Percentiles rank a stretch among this genome's conserved stretches.
phyloP scores from a whole-genome alignment of 2,113 vertebrate species.

The Heterotis niloticus region DNA sequence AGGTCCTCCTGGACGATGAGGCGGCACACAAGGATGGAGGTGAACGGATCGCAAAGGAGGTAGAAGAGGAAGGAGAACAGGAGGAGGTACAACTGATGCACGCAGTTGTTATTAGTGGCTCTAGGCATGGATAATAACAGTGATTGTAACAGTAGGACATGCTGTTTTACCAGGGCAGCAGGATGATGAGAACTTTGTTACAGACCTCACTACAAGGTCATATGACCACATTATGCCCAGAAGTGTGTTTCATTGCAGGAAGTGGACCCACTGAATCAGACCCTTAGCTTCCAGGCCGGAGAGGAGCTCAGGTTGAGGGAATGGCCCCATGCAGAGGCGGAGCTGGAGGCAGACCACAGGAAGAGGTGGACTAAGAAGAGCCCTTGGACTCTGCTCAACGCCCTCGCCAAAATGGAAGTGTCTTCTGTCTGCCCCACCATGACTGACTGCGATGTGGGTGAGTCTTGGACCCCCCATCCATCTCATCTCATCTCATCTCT shows the following conservation, averaged over 20 bases:
- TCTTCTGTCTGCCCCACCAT: conserved; percentile 45
- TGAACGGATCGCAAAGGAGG: conserved; percentile 14
- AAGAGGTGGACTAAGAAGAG: conserved; percentile 59
- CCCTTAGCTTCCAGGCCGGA: conserved; percentile 61
- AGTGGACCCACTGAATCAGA: conserved; percentile 56
- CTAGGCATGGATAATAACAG: no score
- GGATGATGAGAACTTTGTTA: no score
- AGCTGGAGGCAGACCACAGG: conserved; percentile 33
- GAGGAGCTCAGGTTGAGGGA: conserved; percentile 55
- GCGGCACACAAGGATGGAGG: conserved; percentile 50
- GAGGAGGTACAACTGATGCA: conserved; percentile 1
- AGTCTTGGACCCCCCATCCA: neutral
- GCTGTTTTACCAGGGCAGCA: no score
- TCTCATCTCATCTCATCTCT: neutral
- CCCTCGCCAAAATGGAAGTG: conserved; percentile 58
- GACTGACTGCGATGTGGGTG: conserved; percentile 44
- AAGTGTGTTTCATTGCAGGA: conserved; percentile 49
- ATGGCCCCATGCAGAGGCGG: conserved; percentile 14
- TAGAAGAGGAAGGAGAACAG: conserved; percentile 5
- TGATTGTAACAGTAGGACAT: no score
- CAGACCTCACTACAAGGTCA: neutral
- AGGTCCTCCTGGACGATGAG: conserved; percentile 71
- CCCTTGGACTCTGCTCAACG: conserved; percentile 66
- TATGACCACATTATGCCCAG: neutral
- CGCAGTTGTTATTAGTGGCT: no score